A percentile compares a stretch with the other conserved stretches of the same genome.
Evolutionary conservation across 2,888 invertebrate genomes (phyloP).

Genomic region (Neria commutata): DNA sequence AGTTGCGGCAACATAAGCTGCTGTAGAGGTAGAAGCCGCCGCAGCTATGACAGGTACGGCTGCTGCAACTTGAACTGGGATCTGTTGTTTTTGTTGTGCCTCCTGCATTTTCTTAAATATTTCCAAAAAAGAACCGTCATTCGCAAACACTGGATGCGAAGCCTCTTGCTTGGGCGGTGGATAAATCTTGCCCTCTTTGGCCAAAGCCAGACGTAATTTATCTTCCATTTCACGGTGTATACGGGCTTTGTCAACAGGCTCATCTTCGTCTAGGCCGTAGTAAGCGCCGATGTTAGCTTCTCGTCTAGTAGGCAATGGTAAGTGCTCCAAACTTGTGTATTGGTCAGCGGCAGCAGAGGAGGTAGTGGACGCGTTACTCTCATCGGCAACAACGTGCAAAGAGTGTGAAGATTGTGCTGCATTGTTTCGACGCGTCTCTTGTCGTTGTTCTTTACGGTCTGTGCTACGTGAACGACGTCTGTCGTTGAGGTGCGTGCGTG

Average conservation of each 20-base stretch:
- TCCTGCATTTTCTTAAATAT: slow-evolving; percentile 86
- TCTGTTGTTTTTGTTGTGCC: slow-evolving; percentile 58
- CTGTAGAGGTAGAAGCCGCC: slow-evolving; percentile 40
- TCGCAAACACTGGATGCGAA: slow-evolving; percentile 64
- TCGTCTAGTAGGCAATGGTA: slow-evolving; percentile 28
- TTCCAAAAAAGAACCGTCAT: slow-evolving; percentile 89
- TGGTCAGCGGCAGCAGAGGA: background rate
- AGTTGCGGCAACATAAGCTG: slow-evolving; percentile 47
- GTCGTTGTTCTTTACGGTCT: slow-evolving; percentile 5
- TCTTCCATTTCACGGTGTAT: slow-evolving; percentile 61
- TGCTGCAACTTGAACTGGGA: slow-evolving; percentile 28
- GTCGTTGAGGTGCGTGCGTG: slow-evolving; percentile 31
- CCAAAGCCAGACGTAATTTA: slow-evolving; percentile 56
- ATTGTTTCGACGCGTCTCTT: slow-evolving; percentile 8
- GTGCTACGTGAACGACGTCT: slow-evolving; percentile 10
- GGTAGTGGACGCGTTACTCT: background rate
- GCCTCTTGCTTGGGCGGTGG: slow-evolving; percentile 71
- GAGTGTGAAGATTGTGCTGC: slow-evolving; percentile 12
- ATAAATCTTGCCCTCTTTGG: slow-evolving; percentile 61
- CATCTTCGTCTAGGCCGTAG: slow-evolving; percentile 52
- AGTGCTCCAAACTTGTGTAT: slow-evolving; percentile 23
- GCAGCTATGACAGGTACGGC: slow-evolving; percentile 39
- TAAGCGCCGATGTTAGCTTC: slow-evolving; percentile 43
- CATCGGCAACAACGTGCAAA: background rate
- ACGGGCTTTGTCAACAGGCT: slow-evolving; percentile 59